These are phyloP conservation scores for Cichlasoma orientale DNA, from an alignment of 2,797 vertebrate genomes.

Conservation along the genomic window DNA sequence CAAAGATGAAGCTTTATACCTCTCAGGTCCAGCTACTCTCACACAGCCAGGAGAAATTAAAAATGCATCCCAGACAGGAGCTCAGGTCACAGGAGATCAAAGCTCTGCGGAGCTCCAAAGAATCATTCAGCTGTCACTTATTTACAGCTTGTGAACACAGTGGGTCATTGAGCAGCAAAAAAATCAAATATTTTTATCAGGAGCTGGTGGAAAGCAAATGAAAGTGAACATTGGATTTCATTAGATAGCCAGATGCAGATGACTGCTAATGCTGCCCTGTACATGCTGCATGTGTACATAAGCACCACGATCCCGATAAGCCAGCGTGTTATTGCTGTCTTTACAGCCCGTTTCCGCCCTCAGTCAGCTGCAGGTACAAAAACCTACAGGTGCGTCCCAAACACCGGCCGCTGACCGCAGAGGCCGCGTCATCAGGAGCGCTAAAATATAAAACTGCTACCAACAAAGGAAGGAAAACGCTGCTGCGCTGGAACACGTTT, in stretches of 20 bases:
- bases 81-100: not conserved
- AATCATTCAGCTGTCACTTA: not conserved
- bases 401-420: too few relatives aligned
- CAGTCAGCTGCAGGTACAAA: not conserved
- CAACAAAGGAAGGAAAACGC: too few relatives aligned
- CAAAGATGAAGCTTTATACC: not conserved
- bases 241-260: too few relatives aligned
- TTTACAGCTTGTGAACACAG: not conserved
- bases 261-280: not conserved
- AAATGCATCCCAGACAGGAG: not conserved
- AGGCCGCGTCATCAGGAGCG: too few relatives aligned
- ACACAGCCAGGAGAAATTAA: not conserved
- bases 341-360: not conserved
- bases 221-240: not conserved
- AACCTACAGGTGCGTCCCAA: fast-evolving
- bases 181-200: not conserved
- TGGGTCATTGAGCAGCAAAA: not conserved
- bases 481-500: too few relatives aligned
- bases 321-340: not conserved
- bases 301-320: not conserved
- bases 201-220: not conserved
- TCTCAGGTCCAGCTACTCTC: not conserved
- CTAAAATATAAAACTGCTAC: too few relatives aligned
- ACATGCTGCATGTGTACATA: not conserved
- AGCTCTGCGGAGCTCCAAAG: not conserved